Evolutionary conservation across 2,888 invertebrate species (phyloP), one percentile per base, ranked within the genome.

Genomic region (Mythimna vitellina): DNA sequence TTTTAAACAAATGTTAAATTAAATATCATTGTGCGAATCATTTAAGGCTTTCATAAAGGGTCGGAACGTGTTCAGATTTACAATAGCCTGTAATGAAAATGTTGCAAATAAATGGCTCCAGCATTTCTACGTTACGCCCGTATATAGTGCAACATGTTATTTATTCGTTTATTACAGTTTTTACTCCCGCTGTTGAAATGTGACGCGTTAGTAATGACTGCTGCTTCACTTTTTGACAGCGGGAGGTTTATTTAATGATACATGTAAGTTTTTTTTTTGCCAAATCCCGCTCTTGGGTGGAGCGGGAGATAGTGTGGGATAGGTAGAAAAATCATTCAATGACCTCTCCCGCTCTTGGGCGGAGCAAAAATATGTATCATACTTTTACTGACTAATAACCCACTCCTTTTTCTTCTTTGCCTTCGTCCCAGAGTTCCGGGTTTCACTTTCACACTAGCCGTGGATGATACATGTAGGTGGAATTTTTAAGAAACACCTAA

Each of bases 61-160:
- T 60, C 66, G 61, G 46, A 35, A 61, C 71, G 65, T 73, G 72
- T 68, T 49, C 68, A 61, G 67, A 54, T 64, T 72, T 53, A 76
- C 65, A 85, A 73, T 79, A 64, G 79, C 25, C 57, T 74, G 58
- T 85, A 85, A 85, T 83, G 76, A 83, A 83, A 83, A 77, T 83
- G 73, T 80, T 72, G 76, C 57, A 79, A 79, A 83, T 85, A 77
- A 78, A 83, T 75, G 60, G 74, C 69, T 70, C 14, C n/a, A 67
- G 71, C 66, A 54, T 76, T 72, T 51, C 61, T 25, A 51, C 65
- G 64, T 71, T 68, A 73, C 35, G 22, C 57, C 4, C 17, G 25
- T 60, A 56, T 72, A 58, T 78, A 75, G 62, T 66, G 63, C 42
- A 61, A 69, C 62, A 42, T 73, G 69, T 72, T 72, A 76, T 82